A percentile compares a stretch with the other conserved stretches of the same genome.
These are phyloP conservation scores for Tetragonisca angustula DNA, from an alignment of 2,888 invertebrate species.

Conservation along the genomic window DNA sequence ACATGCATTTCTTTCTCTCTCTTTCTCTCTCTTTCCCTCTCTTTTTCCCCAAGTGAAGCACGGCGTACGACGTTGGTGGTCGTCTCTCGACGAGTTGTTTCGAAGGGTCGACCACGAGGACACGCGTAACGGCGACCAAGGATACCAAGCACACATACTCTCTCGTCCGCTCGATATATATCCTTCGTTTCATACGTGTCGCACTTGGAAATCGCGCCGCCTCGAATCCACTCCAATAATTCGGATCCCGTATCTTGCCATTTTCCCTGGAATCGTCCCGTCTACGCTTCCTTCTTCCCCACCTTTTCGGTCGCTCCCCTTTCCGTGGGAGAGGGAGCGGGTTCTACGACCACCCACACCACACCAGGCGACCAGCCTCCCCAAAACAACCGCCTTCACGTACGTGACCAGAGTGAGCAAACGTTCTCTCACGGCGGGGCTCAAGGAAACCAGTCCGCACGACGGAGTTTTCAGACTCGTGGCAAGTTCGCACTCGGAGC, in stretches of 20 bases:
- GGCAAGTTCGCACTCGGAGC: slow-evolving; percentile 61
- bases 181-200: slow-evolving; percentile 64
- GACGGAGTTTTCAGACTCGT: slow-evolving; percentile 59
- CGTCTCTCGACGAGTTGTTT: slow-evolving; percentile 27
- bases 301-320: neutral
- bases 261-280: slow-evolving; percentile 63
- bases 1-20: slow-evolving; percentile 46
- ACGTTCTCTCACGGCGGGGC: slow-evolving; percentile 45
- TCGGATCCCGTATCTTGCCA: slow-evolving; percentile 73
- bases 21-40: slow-evolving; percentile 1
- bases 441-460: slow-evolving; percentile 48
- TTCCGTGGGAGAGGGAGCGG: neutral
- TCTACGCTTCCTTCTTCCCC: slow-evolving; percentile 35
- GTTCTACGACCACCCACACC: slow-evolving; percentile 17
- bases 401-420: slow-evolving; percentile 67
- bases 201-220: slow-evolving; percentile 67
- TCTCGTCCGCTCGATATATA: slow-evolving; percentile 50
- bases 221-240: slow-evolving; percentile 67
- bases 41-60: too few species aligned
- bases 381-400: slow-evolving; percentile 68
- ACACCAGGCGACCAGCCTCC: slow-evolving; percentile 31
- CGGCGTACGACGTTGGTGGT: neutral
- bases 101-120: slow-evolving; percentile 36
- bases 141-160: slow-evolving; percentile 38
- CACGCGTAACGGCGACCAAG: slow-evolving; percentile 48